These are phyloP conservation scores for Melanaphis sacchari DNA, from an alignment of 1,140 invertebrate genomes.

Conservation along the genomic window DNA sequence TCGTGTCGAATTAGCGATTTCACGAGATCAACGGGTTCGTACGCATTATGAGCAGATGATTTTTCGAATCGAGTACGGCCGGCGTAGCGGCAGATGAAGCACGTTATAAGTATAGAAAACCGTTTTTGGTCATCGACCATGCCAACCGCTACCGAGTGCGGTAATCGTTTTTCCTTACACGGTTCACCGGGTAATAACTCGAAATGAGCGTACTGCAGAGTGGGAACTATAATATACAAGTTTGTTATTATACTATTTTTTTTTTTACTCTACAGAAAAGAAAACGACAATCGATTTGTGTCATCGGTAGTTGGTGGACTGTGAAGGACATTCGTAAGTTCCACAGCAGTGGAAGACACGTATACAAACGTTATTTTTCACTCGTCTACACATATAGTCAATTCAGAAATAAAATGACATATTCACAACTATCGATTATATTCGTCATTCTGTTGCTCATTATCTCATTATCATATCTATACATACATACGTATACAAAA, in stretches of 20 bases:
- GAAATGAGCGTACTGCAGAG: background rate
- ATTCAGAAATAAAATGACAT: background rate
- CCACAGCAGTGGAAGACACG: conserved; percentile 21
- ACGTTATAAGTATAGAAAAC: conserved; percentile 11
- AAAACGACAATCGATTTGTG: conserved; percentile 56
- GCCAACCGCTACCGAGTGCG: background rate
- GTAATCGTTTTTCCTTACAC: conserved; percentile 53
- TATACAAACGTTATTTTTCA: background rate
- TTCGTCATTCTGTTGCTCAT: background rate
- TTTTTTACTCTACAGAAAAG: conserved; percentile 17
- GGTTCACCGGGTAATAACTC: conserved; percentile 34
- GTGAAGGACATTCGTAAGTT: conserved; percentile 46
- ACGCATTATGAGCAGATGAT: background rate
- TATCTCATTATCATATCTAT: background rate
- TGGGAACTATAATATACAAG: conserved; percentile 31
- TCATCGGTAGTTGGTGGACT: conserved; percentile 34
- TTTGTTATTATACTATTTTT: conserved; percentile 21
- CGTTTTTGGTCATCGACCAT: conserved; percentile 43
- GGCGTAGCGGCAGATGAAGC: background rate
- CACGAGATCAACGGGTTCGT: conserved; percentile 34
- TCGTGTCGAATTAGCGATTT: conserved; percentile 31
- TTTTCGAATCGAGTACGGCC: background rate
- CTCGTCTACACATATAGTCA: background rate
- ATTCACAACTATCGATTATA: background rate
- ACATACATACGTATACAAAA: background rate